phyloP scores from a whole-genome alignment of 1,140 invertebrate genomes.

The Drosophila murphyi region DNA sequence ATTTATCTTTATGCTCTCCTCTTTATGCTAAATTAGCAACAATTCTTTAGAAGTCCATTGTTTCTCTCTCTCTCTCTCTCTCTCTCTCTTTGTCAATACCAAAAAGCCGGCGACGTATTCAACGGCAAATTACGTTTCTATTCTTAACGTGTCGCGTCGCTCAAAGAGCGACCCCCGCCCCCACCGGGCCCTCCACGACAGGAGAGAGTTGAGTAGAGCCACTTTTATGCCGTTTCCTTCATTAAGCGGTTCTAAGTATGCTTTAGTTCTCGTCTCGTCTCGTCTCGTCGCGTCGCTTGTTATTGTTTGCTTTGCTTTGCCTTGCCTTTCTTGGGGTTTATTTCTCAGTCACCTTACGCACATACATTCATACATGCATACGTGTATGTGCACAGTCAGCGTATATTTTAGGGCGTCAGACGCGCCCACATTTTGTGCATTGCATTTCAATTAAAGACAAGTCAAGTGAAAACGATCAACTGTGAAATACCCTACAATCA shows the following conservation, averaged over 20 bases:
- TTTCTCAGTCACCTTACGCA: not conserved
- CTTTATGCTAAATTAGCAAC: constrained; percentile 32
- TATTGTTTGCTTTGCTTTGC: constrained; percentile 37
- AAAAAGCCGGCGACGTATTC: constrained; percentile 37
- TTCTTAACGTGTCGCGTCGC: constrained; percentile 39
- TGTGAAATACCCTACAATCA: constrained; percentile 12
- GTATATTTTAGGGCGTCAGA: constrained; percentile 15
- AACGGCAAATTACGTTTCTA: constrained; percentile 50
- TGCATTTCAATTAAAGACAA: constrained; percentile 55
- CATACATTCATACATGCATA: not conserved
- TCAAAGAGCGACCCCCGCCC: constrained; percentile 16
- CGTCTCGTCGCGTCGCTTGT: constrained; percentile 1
- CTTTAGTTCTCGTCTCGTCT: constrained; percentile 38
- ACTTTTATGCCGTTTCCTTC: constrained; percentile 64
- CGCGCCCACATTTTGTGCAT: constrained; percentile 51
- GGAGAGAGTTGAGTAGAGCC: constrained; percentile 14
- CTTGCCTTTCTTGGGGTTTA: constrained; percentile 14
- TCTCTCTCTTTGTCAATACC: constrained; percentile 9
- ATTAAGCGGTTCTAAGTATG: constrained; percentile 59
- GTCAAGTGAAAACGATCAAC: not conserved
- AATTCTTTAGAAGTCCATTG: constrained; percentile 8
- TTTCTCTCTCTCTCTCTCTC: constrained; percentile 15
- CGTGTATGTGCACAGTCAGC: constrained; percentile 43
- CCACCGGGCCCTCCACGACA: constrained; percentile 8
- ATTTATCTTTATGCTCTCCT: not conserved